Evolutionary conservation across 2,113 vertebrate genomes (phyloP).

Genomic region (Pampusana beccarii): DNA sequence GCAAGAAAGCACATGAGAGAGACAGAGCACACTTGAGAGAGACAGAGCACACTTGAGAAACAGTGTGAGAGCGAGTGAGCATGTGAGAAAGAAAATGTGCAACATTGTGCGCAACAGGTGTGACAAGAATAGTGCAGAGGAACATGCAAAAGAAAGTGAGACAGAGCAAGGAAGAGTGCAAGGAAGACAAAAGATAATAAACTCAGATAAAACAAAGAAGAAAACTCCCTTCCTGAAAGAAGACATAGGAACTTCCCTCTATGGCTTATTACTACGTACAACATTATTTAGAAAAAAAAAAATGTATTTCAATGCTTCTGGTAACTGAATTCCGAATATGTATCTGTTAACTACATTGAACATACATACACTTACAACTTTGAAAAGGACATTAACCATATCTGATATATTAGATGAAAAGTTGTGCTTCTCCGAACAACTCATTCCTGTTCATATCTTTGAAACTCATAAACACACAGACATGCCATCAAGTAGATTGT

Average conservation of each 20-base stretch:
- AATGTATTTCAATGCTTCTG: not conserved
- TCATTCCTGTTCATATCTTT: slow-evolving; percentile 13
- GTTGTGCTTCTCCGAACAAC: not conserved
- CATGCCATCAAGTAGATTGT: slow-evolving; percentile 37
- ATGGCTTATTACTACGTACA: not conserved
- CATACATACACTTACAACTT: not conserved
- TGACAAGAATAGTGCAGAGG: not conserved
- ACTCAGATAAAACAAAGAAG: not conserved
- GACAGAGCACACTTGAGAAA: not conserved
- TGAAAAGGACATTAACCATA: not conserved
- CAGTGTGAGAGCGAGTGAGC: not conserved
- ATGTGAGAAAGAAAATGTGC: not conserved
- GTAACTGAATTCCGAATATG: not conserved
- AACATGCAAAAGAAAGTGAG: not conserved
- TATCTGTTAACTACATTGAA: not conserved
- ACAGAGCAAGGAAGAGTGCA: not conserved
- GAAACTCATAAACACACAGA: slow-evolving; percentile 54
- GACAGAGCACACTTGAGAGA: not conserved
- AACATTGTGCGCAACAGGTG: fast-evolving
- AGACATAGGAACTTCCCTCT: not conserved
- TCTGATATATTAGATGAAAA: slow-evolving; percentile 46
- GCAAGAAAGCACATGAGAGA: not conserved
- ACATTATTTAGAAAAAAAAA: not conserved
- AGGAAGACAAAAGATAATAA: not conserved
- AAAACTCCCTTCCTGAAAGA: not conserved